Base-by-base conservation (phyloP, 2,888 invertebrate species). In the Linhomoeus sp. region DNA sequence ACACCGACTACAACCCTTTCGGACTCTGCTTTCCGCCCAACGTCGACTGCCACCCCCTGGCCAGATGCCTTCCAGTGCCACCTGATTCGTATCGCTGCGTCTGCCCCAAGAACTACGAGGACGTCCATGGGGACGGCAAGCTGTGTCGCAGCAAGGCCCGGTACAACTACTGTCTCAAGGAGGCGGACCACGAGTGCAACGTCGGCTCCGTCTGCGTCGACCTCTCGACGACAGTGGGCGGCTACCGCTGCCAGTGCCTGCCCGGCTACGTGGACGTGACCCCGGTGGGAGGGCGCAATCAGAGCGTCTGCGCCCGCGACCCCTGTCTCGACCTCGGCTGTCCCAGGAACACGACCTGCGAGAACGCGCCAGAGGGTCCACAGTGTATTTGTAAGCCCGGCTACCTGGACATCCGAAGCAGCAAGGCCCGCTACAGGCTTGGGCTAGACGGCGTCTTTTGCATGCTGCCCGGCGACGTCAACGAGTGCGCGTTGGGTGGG, bases 371-470 rank as follows among this genome's bases (percentile, higher is more conserved):
- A 70, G 85, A 84, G 58, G 81, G 81, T 63, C 86, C 81, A 69
- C 78, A 80, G 62, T 88, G 86, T 72, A 80, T 81, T 64, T 88
- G 88, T 71, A 78, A 81, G 70, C 75, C 76, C 67, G 87, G 88
- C 67, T 87, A 81, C 74, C 76, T 78, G 62, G 87, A 63, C 49
- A 62, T 62, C 40, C 48, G 58, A 44, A 45, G 51, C 49, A 45
- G 49, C 23, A 3, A 20, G 22, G 23, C 19, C 9, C 40, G 19
- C 20, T 15, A 22, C 22, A 22, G 22, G 20, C 23, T 40, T 3
- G 40, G 40, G 20, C 23, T 40, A 12, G 40, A 40, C 5, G n/a
- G n/a, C n/a, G 52, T 56, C 17, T 46, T 55, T 20, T 63, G 63
- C 47, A 52, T 63, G 53, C 53, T 54, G 43, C 46, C 55, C 9